phyloP scores from a whole-genome alignment of 2,113 vertebrate species.

The Melanocharis versteri region DNA sequence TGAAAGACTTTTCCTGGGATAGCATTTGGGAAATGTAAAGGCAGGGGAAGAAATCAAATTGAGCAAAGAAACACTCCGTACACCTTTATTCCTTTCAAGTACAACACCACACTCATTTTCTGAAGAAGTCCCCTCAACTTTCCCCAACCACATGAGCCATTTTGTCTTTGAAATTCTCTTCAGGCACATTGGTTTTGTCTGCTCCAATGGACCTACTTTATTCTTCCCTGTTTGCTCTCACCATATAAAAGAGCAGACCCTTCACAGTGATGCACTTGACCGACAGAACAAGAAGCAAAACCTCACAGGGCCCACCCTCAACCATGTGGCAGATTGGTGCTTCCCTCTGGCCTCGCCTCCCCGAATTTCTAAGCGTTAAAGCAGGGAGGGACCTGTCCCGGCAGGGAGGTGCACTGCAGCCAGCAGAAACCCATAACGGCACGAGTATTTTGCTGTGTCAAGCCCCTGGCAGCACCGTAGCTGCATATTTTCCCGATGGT shows the following conservation, averaged over 20 bases:
- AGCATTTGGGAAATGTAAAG: not conserved
- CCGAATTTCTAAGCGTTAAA: accelerated
- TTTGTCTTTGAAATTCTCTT: not conserved
- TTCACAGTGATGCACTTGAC: not conserved
- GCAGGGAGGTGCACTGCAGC: not conserved
- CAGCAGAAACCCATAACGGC: not conserved
- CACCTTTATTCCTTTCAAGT: not conserved
- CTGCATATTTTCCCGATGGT: not conserved
- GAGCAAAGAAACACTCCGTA: not conserved
- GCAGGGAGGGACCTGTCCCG: not conserved
- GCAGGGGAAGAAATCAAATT: not conserved
- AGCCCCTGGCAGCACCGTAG: not conserved
- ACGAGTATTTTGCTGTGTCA: not conserved
- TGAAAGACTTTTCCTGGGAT: not conserved
- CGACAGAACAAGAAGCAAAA: not conserved
- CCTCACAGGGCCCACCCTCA: not conserved
- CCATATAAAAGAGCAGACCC: not conserved
- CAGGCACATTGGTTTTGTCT: not conserved
- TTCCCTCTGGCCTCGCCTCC: not conserved
- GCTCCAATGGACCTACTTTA: not conserved
- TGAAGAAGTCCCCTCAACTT: not conserved
- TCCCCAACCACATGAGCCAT: not conserved
- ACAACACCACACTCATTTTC: not conserved
- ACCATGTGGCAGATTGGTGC: not conserved
- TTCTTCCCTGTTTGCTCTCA: not conserved